Conservation (phyloP, 2,113 vertebrate species). For the Saguinus imperator region DNA sequence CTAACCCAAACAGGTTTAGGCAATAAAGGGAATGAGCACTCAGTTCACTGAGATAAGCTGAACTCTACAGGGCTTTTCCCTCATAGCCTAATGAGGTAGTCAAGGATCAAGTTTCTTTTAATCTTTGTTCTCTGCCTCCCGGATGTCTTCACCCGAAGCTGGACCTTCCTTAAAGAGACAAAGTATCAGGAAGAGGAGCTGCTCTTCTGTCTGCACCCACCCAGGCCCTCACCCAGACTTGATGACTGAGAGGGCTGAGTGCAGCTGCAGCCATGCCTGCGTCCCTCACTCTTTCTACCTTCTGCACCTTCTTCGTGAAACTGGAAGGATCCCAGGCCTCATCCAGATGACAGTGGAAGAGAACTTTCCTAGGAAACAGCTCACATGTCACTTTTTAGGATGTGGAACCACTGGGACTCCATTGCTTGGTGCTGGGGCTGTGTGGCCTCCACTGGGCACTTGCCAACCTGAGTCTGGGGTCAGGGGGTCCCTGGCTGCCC, state of each 20-base stretch:
- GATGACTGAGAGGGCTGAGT: neutral
- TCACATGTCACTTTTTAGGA: neutral
- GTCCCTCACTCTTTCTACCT: too few species aligned
- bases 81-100: neutral
- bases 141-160: neutral
- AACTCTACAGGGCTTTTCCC: neutral
- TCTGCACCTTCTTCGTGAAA: too few species aligned
- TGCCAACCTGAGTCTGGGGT: neutral
- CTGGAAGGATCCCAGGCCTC: too few species aligned
- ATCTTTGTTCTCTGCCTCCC: neutral
- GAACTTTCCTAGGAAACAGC: neutral
- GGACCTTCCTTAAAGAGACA: neutral
- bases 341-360: fast-evolving
- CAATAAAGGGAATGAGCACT: neutral
- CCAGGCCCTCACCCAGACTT: neutral
- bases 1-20: neutral
- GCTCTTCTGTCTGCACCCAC: too few species aligned
- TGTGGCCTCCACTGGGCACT: neutral
- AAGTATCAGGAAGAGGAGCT: neutral
- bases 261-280: too few species aligned
- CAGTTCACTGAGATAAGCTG: neutral
- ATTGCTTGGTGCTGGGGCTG: neutral
- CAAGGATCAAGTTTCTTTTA: neutral
- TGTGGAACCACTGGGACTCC: neutral
- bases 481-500: neutral